phyloP scores from a whole-genome alignment of 2,113 vertebrate species.

The Dryoscopus gambensis region DNA sequence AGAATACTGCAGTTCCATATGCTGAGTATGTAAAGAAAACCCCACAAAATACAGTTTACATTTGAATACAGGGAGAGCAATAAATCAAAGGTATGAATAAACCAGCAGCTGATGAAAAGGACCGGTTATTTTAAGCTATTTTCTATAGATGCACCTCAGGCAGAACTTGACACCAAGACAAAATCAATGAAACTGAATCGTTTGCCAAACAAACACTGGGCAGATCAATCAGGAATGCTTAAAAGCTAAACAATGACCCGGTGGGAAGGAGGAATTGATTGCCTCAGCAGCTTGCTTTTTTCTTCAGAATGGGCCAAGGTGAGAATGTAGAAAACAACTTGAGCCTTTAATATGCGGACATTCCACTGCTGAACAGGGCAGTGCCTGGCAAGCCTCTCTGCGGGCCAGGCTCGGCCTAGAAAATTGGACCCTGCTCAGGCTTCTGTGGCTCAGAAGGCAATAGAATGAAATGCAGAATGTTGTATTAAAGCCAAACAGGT shows the following conservation, averaged over 20 bases:
- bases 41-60: not conserved
- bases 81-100: not conserved
- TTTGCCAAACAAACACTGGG: not conserved
- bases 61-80: not conserved
- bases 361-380: not conserved
- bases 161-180: not conserved
- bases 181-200: conserved; percentile 11
- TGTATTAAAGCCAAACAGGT: not conserved
- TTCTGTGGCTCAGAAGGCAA: not conserved
- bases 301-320: not conserved
- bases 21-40: not conserved
- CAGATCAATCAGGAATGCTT: not conserved
- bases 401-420: not conserved
- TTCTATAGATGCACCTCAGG: not conserved
- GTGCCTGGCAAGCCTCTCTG: not conserved
- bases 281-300: not conserved
- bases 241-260: not conserved
- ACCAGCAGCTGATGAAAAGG: conserved; percentile 18
- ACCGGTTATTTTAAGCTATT: not conserved
- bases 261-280: conserved; percentile 4
- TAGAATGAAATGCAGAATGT: not conserved
- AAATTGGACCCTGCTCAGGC: not conserved
- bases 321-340: not conserved
- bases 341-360: not conserved
- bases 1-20: not conserved